Evolutionary conservation across 35 echinoderm and acorn worm species (phyloP), one percentile per base, ranked within the genome.

Genomic region (Heliocidaris erythrogramma): DNA sequence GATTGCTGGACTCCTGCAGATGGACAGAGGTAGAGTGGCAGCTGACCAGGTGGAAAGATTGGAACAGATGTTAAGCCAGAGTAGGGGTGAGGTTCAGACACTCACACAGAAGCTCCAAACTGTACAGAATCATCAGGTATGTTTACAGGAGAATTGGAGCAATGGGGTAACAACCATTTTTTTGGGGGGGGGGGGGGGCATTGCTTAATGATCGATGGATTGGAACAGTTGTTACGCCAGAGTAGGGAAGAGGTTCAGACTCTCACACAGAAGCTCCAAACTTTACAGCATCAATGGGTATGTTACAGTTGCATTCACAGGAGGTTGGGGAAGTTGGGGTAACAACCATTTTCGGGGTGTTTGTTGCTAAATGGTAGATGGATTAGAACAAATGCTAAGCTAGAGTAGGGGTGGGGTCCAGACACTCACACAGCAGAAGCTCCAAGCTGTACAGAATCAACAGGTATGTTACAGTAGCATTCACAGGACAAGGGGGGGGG

Each of bases 1-100:
- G 92, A 96, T 97, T 18, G 97, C 95, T 27, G 95, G 94, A 30
- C 92, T 97, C 12, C 92, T 97, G 6, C 95, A 97, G 88, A 96
- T 94, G 59, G 95, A 94, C 78, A 92, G 95, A 59, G 97, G 97
- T 27, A 31, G 95, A 85, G 97, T 92, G 5, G 94, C 94, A 8
- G 86, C 94, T 17, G 85, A 94, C 29, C 97, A 97, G 85, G 59
- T 95, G 32, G 92, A 96, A 32, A 49, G 94, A 32, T 49, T 97
- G 21, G 95, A 96, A 30, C 94, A 97, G 94, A 69, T 94, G 49
- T 86, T 97, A 60, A 86, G 18, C 13, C 96, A 96, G 86, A 96
- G 94, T 32, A 71, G 86, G 90, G 85, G 61, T 18, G 95, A 97
- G 16, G 94, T 96, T 21, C 97, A 97, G 56, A 94, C 61, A 0